Evolutionary conservation across 1,140 invertebrate species (phyloP).

Genomic region (Littorina saxatilis): DNA sequence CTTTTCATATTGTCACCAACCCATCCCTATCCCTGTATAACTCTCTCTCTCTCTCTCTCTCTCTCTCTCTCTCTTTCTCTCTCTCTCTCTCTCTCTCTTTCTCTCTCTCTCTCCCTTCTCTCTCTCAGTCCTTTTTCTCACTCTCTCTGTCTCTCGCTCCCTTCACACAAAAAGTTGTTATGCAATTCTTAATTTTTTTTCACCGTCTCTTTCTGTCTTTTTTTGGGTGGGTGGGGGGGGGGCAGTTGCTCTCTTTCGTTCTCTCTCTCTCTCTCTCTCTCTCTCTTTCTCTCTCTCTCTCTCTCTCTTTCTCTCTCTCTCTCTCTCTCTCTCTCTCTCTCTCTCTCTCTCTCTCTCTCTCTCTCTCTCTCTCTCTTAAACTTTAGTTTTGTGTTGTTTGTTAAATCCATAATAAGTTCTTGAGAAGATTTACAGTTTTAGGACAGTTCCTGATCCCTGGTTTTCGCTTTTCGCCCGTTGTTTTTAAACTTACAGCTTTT

Average conservation of each 20-base stretch:
- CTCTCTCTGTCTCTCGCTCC: not conserved
- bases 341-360: too few species aligned
- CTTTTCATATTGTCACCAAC: not conserved
- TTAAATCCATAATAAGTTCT: not conserved
- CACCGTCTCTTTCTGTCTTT: not conserved
- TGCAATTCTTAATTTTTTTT: too few species aligned
- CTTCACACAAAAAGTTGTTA: too few species aligned
- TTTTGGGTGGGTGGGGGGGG: too few species aligned
- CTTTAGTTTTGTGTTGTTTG: too few species aligned
- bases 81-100: not conserved
- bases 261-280: constrained; percentile 12
- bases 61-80: constrained; percentile 4
- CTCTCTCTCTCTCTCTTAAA: too few species aligned
- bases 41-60: constrained; percentile 28
- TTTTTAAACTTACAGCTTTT: not conserved
- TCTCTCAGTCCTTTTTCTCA: not conserved
- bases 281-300: not conserved
- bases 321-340: not conserved
- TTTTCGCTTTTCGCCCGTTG: not conserved
- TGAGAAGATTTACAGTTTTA: not conserved
- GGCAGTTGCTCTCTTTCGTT: too few species aligned
- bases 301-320: not conserved
- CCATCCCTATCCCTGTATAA: not conserved
- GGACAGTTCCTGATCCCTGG: not conserved
- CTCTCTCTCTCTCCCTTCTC: not conserved